Percentiles rank a stretch among this genome's conserved stretches.
Conservation (phyloP, 2,113 vertebrate species). For the Atractosteus spatula region DNA sequence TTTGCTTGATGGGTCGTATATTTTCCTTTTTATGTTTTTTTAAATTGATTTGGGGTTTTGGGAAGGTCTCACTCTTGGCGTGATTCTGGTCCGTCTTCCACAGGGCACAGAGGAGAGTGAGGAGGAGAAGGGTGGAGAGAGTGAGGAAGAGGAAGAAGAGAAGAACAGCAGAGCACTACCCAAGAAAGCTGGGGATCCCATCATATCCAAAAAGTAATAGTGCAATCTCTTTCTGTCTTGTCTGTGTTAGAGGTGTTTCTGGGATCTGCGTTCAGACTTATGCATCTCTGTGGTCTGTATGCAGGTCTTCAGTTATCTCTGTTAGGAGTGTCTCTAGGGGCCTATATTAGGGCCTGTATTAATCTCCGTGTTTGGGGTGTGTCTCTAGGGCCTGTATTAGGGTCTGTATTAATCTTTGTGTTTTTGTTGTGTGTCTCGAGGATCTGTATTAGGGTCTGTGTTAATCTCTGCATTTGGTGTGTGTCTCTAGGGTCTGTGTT, state of each 20-base stretch:
- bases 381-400: not conserved
- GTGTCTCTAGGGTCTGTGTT: too few relatives aligned
- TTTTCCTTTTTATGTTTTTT: conserved; percentile 2
- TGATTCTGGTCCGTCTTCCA: not conserved
- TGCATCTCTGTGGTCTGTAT: too few relatives aligned
- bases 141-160: conserved; percentile 33
- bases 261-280: too few relatives aligned
- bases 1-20: not conserved
- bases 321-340: too few relatives aligned
- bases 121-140: conserved; percentile 29
- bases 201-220: conserved; percentile 82
- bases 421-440: not conserved
- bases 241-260: not conserved
- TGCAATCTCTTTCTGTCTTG: not conserved
- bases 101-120: conserved; percentile 7
- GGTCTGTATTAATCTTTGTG: not conserved
- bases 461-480: not conserved
- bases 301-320: too few relatives aligned
- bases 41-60: conserved; percentile 1
- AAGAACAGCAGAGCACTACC: conserved; percentile 60
- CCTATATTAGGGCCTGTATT: too few relatives aligned
- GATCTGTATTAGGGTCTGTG: too few relatives aligned
- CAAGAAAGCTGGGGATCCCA: conserved; percentile 75
- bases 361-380: not conserved
- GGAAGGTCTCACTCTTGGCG: not conserved